Percentiles rank a stretch among this genome's conserved stretches.
Evolutionary conservation across 2,797 vertebrate species (phyloP).

Genomic region (Clarias laeviceps): DNA sequence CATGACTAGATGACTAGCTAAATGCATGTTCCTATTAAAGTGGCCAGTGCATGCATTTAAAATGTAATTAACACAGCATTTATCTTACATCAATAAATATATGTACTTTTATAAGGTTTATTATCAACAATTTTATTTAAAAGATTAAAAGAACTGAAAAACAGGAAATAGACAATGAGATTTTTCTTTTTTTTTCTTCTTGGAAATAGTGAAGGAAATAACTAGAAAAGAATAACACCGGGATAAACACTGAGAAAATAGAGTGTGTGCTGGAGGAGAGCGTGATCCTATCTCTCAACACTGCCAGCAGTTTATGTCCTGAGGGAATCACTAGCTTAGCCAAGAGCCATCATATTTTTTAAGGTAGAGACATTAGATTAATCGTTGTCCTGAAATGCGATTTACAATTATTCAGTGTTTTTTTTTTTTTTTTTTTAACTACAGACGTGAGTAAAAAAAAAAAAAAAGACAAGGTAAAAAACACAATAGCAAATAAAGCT

Average conservation of each 20-base stretch:
- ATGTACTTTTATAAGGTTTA: not conserved
- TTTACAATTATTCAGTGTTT: not conserved
- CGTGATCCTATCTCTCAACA: not conserved
- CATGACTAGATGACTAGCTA: not conserved
- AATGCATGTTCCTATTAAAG: not conserved
- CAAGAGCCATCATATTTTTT: not conserved
- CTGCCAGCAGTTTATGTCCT: not conserved
- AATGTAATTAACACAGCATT: not conserved
- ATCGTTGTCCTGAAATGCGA: not conserved
- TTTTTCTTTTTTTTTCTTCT: not conserved
- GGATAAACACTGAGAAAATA: not conserved
- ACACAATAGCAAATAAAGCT: conserved; percentile 49
- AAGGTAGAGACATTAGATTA: not conserved
- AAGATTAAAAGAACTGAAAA: not conserved
- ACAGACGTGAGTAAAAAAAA: no score
- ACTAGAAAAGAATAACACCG: conserved; percentile 38
- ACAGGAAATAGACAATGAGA: conserved; percentile 5
- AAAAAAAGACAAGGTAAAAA: conserved; percentile 34
- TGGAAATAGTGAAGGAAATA: conserved; percentile 39
- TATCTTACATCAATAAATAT: not conserved
- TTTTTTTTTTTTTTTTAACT: no score
- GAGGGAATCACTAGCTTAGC: not conserved
- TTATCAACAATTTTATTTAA: not conserved
- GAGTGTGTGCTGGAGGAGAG: not conserved
- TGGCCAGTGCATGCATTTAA: not conserved